Evolutionary conservation across 2,797 vertebrate genomes (phyloP), one percentile per base, ranked within the genome.

Genomic region (Garrulus glandarius): DNA sequence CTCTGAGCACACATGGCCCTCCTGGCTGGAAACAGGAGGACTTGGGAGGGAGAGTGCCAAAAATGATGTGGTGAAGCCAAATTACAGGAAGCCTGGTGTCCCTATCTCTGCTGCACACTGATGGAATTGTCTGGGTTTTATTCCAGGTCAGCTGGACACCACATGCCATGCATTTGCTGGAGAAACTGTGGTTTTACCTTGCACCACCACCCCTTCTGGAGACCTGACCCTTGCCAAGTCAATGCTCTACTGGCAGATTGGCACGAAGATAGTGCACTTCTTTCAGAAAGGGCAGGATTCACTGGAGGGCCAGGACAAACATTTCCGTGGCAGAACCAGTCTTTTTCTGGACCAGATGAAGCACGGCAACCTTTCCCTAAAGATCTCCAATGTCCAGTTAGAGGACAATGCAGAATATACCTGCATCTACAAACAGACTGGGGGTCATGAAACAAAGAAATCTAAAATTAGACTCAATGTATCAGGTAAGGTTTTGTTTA

Each of bases 211-310:
- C 15, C 63, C 79, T 67, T 44, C 72, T 39, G 77, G 11, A 46
- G 30, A 86, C 17, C 29, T 69, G 46, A 10, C 2, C 37, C 59
- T 87, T 37, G 64, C 89, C 53, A 13, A 26, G 6, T 84, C 59
- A 4, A 72, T 4, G 52, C 63, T 97, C 44, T 97, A 90, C 89
- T 97, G 96, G 96, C 96, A 97, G 91, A 94, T 71, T 11, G 34
- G 23, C 59, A 6, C 1, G 17, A 2, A 8, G 30, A 4, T 84
- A n/a, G 96, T 97, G 67, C 96, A 96, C 50, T 91, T 96, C 39
- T 78, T 72, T 19, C 3, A 11, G 14, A 43, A 92, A 0, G 96
- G 96, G 43, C 19, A n/a, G 29, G 77, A 96, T 15, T 46, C 10
- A 0, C 65, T 52, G 24, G 0, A 1, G 0, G 0, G 0, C 8